Conservation (phyloP, 2,888 invertebrate genomes). For the Oxytorus armatus region DNA sequence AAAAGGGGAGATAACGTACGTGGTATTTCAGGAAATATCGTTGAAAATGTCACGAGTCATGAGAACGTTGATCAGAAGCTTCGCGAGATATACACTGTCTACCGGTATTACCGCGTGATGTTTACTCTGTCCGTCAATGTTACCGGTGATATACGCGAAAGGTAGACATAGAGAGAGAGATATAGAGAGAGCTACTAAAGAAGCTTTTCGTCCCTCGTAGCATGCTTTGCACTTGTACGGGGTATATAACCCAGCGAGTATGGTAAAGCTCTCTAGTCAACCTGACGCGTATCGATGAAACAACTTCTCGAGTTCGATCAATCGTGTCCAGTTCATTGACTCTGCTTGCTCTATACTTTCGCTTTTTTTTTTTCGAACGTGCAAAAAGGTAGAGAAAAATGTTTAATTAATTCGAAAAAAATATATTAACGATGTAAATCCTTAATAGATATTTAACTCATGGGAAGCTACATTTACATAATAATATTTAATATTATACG, state of each 20-base stretch:
- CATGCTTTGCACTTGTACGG: slow-evolving; percentile 25
- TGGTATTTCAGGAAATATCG: slow-evolving; percentile 3
- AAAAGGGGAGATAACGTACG: too few species aligned
- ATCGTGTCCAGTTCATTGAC: slow-evolving; percentile 53
- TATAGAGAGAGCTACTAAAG: slow-evolving; percentile 5
- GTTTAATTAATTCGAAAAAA: background rate
- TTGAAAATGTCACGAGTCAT: background rate
- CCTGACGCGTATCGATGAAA: slow-evolving; percentile 58
- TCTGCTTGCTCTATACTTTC: slow-evolving; percentile 26
- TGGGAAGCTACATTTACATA: too few species aligned
- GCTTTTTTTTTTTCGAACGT: slow-evolving; percentile 2
- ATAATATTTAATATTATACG: too few species aligned
- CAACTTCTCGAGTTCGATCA: slow-evolving; percentile 51
- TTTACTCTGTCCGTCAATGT: slow-evolving; percentile 39
- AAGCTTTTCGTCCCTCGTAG: slow-evolving; percentile 36
- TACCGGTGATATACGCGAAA: slow-evolving; percentile 17
- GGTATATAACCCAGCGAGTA: background rate
- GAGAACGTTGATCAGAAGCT: background rate
- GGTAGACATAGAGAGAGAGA: background rate
- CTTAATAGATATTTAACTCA: too few species aligned
- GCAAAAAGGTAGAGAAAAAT: background rate
- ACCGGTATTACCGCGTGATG: slow-evolving; percentile 37
- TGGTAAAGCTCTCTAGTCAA: slow-evolving; percentile 37
- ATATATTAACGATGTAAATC: background rate
- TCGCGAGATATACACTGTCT: slow-evolving; percentile 23